Percentiles rank a stretch among this genome's conserved stretches.
These are phyloP conservation scores for Lytechinus variegatus DNA, from an alignment of 35 echinoderm and acorn worm species.

Conservation along the genomic window DNA sequence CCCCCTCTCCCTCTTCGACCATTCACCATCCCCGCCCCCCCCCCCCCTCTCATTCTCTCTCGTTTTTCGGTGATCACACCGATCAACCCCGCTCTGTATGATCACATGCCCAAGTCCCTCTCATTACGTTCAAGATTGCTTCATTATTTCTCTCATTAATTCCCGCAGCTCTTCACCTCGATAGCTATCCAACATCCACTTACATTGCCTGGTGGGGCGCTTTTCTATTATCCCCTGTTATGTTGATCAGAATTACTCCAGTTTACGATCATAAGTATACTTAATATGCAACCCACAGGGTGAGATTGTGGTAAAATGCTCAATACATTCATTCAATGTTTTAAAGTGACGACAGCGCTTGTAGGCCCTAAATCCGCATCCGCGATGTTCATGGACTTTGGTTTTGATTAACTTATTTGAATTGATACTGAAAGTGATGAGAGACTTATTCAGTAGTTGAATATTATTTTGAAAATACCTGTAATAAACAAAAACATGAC, in stretches of 20 bases:
- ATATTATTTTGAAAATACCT: background rate
- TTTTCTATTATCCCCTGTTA: background rate
- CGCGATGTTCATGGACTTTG: background rate
- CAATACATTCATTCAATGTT: background rate
- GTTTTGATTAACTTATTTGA: background rate
- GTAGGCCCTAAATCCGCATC: background rate
- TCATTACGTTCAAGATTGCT: constrained; percentile 9
- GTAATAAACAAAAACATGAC: background rate
- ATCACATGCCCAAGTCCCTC: background rate
- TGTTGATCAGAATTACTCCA: background rate
- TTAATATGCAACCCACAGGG: background rate
- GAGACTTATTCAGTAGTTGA: background rate
- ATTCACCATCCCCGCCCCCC: background rate
- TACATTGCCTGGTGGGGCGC: background rate
- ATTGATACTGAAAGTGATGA: background rate
- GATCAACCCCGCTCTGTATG: background rate
- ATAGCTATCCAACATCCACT: constrained; percentile 17
- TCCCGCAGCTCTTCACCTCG: background rate
- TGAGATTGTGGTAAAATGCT: background rate
- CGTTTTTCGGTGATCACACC: background rate
- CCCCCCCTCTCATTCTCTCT: background rate
- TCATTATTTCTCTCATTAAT: constrained; percentile 29
- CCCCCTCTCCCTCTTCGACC: background rate
- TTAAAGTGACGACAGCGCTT: background rate
- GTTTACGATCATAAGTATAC: background rate